Base-by-base conservation (phyloP, 2,113 vertebrate genomes). In the Epinephelus lanceolatus region DNA sequence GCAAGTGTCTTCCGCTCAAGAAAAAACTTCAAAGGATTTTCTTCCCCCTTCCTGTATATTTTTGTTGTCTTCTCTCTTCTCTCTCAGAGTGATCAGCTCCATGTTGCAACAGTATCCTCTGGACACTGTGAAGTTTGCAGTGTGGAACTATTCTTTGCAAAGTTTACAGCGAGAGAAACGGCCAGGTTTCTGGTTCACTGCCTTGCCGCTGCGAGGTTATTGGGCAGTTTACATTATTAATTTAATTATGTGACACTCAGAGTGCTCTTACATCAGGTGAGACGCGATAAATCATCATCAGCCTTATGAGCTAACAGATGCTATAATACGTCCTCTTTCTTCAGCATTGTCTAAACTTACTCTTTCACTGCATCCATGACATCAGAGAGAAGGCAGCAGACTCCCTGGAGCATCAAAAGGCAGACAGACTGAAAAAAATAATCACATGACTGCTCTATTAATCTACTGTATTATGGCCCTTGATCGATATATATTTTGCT, bases 401-500 rank as follows among this genome's bases (percentile, higher is more conserved):
- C 91, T 92, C 92, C 82, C 87, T 6, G 6, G 88, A 79, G 89
- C 88, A 76, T 80, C 79, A 73, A 85, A 88, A 92, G 40, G 89
- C 83, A 90, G 86, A 87, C 90, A 84, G 89, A 78, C 90, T 71
- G 52, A 68, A 78, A 71, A 75, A 88, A 83, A 86, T 33, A 85
- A 84, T 83, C 62, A 80, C 47, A 78, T 74, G 61, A 74, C 71
- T 37, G 71, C 69, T 84, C 76, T 93, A 93, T 95, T 94, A 92
- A 95, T 94, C 86, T 86, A 86, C 84, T 71, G 30, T 68, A 80
- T 87, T 78, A 87, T 69, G 78, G 77, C 55, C 52, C 78, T 59
- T 87, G 91, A 94, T 95, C 95, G 90, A 92, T 92, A 96, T 90
- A 90, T 80, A 86, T 89, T 88, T 93, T 92, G 89, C 88, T 93